These are phyloP conservation scores for Dynastes tityus DNA, from an alignment of 2,888 invertebrate genomes.

Conservation along the genomic window DNA sequence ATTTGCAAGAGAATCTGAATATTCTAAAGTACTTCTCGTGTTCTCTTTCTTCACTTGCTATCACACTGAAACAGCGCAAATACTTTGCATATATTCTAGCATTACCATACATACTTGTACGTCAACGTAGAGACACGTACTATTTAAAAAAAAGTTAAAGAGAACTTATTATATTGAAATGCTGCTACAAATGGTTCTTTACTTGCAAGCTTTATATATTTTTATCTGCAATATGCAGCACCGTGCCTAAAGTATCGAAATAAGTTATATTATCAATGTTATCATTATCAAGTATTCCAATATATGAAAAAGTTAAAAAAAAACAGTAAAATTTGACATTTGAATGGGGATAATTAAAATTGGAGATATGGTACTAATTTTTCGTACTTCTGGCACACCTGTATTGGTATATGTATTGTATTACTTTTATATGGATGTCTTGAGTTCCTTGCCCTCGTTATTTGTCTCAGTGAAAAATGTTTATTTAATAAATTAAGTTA, in stretches of 20 bases:
- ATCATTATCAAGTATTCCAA: no score
- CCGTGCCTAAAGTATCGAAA: background rate
- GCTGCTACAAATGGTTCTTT: constrained; percentile 37
- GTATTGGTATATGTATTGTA: background rate
- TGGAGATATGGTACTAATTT: background rate
- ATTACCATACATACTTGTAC: background rate
- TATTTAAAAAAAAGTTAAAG: background rate
- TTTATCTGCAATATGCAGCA: constrained; percentile 6
- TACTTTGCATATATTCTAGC: constrained; percentile 6
- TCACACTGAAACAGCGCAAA: constrained; percentile 23
- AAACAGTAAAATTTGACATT: no score
- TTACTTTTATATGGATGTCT: background rate
- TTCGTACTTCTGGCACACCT: background rate
- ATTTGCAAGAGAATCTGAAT: constrained; percentile 1
- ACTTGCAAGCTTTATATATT: constrained; percentile 28
- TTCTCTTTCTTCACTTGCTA: constrained; percentile 34
- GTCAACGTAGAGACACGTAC: background rate
- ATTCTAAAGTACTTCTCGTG: constrained; percentile 26
- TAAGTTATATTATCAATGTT: background rate
- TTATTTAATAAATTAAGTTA: background rate
- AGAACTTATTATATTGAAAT: constrained; percentile 7
- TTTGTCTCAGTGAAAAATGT: background rate
- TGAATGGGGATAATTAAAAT: no score
- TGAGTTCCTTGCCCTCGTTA: constrained; percentile 3
- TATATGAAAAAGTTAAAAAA: no score